Base-by-base conservation (phyloP, 2,888 invertebrate genomes). In the Rhyacophila evoluta region DNA sequence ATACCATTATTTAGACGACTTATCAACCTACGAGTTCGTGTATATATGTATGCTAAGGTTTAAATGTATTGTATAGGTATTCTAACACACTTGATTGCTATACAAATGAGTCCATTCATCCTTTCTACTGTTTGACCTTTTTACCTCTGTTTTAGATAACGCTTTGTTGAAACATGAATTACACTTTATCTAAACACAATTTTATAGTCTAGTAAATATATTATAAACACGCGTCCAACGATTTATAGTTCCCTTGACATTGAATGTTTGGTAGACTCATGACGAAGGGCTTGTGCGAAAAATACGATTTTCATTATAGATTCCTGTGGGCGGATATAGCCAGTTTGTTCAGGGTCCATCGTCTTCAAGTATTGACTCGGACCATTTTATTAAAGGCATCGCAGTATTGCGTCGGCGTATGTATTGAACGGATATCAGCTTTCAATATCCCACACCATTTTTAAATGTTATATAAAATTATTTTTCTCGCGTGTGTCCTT, bases 281-380 rank as follows among this genome's bases (percentile, higher is more conserved):
- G 55, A 55, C 55, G 55, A 4, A 55, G 55, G 55, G 19, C 6
- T 55, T 12, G 10, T 10, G 15, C 19, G 55, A 55, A 25, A 55
- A 55, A 55, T 55, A 55, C 55, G 19, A 55, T 55, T 55, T 55
- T 19, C 19, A 55, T 55, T 55, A 55, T 19, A 55, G 19, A 55
- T 19, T 19, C 55, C 55, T 19, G 55, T 55, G 55, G 55, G 55
- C 55, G 55, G 55, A 55, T 19, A 55, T 55, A 8, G 55, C 55
- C 55, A 55, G 12, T 55, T 19, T 55, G 55, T 8, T 55, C 55
- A 55, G 55, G 55, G 55, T 25, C 55, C 19, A 55, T 55, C 55
- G 55, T 55, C 55, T 55, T 55, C 55, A 25, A 55, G 55, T 19
- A 55, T 55, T 55, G 55, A 55, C 55, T 41, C 19, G 25, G 19